Evolutionary conservation across 1,140 invertebrate genomes (phyloP).

Genomic region (Microplitis mediator): DNA sequence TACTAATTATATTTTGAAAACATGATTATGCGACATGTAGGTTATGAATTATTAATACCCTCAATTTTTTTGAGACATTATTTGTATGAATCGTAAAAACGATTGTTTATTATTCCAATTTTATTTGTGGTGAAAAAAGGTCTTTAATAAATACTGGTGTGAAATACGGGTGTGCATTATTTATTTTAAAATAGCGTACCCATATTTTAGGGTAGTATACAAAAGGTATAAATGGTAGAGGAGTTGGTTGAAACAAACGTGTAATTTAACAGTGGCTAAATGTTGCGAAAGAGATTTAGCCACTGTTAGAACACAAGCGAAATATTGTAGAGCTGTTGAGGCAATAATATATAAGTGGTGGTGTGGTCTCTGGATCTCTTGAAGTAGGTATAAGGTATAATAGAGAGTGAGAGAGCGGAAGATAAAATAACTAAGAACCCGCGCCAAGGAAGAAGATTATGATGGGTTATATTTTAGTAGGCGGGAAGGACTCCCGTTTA

Average conservation of each 20-base stretch:
- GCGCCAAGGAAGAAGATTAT: constrained; percentile 40
- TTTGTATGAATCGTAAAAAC: no score
- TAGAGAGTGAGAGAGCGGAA: constrained; percentile 2
- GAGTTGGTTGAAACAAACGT: constrained; percentile 53
- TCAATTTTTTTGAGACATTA: no score
- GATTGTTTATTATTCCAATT: no score
- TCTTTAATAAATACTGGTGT: no score
- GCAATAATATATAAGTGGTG: background rate
- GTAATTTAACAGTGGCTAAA: constrained; percentile 59
- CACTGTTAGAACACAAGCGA: constrained; percentile 30
- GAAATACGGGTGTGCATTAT: no score
- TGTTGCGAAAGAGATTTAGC: constrained; percentile 34
- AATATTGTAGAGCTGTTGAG: background rate
- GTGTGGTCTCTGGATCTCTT: no score
- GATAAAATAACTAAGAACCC: constrained; percentile 11
- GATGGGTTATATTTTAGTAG: constrained; percentile 59
- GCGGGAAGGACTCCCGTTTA: constrained; percentile 60
- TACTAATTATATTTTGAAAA: no score
- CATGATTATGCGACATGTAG: no score
- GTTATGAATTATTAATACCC: no score
- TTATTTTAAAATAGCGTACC: no score
- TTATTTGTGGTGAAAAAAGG: no score
- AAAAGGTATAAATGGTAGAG: constrained; percentile 1
- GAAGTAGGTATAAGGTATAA: background rate
- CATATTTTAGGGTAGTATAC: no score